phyloP scores from a whole-genome alignment of 2,113 vertebrate species.

The Connochaetes taurinus region DNA sequence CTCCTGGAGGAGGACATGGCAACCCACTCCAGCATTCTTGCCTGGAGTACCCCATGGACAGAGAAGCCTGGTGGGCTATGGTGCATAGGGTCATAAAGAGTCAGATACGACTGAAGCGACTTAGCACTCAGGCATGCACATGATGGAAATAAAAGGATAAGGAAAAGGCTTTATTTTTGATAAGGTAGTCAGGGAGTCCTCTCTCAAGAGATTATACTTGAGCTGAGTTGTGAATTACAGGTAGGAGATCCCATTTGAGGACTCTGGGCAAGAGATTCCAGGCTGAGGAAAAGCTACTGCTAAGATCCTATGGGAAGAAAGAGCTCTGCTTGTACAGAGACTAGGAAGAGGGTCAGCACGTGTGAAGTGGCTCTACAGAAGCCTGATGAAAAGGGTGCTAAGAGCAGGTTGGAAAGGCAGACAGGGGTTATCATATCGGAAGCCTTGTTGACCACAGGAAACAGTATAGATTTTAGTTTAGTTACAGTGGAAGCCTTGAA shows the following conservation, averaged over 20 bases:
- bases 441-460: background rate
- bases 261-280: background rate
- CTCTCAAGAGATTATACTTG: background rate
- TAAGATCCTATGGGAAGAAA: background rate
- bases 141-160: background rate
- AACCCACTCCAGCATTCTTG: background rate
- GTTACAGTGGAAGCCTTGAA: background rate
- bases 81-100: background rate
- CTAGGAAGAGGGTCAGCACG: background rate
- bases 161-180: background rate
- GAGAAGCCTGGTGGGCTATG: background rate
- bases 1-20: background rate
- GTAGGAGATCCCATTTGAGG: background rate
- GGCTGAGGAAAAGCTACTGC: background rate
- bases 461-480: background rate
- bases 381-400: background rate
- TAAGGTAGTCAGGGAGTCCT: background rate
- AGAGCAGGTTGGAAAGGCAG: background rate
- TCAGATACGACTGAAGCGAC: background rate
- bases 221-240: background rate
- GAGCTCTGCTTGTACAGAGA: background rate
- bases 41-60: background rate
- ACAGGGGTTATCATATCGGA: background rate
- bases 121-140: background rate
- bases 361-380: background rate